Base-by-base conservation (phyloP, 2,113 vertebrate species). In the Suricata suricatta region DNA sequence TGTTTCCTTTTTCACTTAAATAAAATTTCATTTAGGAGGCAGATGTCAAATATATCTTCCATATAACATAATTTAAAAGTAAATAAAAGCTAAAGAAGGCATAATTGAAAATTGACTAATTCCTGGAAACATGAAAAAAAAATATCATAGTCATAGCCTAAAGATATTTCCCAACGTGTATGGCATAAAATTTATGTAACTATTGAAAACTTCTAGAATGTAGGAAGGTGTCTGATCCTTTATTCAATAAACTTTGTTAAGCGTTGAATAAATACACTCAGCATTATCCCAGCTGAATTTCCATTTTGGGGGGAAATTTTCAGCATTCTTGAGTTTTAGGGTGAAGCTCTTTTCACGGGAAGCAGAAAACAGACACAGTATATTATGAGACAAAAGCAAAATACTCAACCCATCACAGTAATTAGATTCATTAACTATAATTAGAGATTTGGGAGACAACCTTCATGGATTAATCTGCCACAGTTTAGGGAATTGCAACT, bases 391-490 rank as follows among this genome's bases (percentile, higher is more conserved):
- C 50, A 91, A 97, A 97, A 90, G 38, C 29, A 23, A 89, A 88
- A 90, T 92, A 81, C 77, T 97, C 17, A 97, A 86, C n/a, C 25
- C 31, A 86, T 96, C 52, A 89, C 25, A 81, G 63, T 93, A 97
- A 96, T 93, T 92, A 88, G 84, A 97, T 98, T 90, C 66, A 97
- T 96, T 98, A 82, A 76, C 93, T 95, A 31, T 95, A 97, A 93
- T 93, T 93, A 94, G 87, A 94, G 86, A 96, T 64, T 90, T 97
- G 66, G 81, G 81, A 96, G 66, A 82, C 2, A 86, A 88, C 79
- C 38, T 92, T 97, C 64, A 82, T 52, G 84, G 84, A 88, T 97
- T 95, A 86, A 84, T 95, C 66, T 88, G 47, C n/a, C 66, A 69
- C 2, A 84, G 54, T 92, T 90, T 44, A 85, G 52, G 64, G 57